Percentiles rank a stretch among this genome's conserved stretches.
phyloP scores from a whole-genome alignment of 2,113 vertebrate genomes.

The Stegastes partitus region DNA sequence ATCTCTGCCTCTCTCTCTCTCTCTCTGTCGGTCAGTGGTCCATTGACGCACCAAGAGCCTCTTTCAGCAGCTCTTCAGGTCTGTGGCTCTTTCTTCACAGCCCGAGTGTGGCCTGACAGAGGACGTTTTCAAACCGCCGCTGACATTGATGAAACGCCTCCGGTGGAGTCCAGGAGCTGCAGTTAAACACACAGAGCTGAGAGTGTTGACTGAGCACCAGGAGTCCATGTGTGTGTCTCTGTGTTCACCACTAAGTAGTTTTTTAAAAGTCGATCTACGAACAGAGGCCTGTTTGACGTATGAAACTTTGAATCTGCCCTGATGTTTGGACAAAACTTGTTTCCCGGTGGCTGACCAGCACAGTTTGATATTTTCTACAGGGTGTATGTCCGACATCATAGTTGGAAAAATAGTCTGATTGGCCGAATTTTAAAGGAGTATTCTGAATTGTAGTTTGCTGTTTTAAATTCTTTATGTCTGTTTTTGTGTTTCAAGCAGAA shows the following conservation, averaged over 20 bases:
- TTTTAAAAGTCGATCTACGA: conserved; percentile 26
- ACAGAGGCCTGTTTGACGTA: conserved; percentile 57
- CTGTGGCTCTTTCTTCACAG: conserved; percentile 52
- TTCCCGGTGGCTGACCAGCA: background rate
- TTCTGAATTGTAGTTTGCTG: no score
- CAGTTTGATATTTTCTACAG: conserved; percentile 14
- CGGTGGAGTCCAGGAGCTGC: conserved; percentile 57
- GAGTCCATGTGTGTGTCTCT: conserved; percentile 52
- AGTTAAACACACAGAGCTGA: conserved; percentile 62
- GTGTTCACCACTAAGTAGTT: conserved; percentile 49
- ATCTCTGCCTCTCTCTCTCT: background rate
- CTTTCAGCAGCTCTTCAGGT: conserved; percentile 66
- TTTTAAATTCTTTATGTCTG: no score
- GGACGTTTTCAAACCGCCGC: conserved; percentile 61
- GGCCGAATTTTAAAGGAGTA: no score
- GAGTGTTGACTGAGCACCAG: conserved; percentile 67
- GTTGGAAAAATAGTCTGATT: no score
- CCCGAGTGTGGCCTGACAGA: conserved; percentile 67
- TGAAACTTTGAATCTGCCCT: conserved; percentile 28
- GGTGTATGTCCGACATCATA: background rate
- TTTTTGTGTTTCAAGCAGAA: no score
- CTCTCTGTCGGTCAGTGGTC: conserved; percentile 34
- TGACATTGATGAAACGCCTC: conserved; percentile 74
- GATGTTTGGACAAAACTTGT: conserved; percentile 22
- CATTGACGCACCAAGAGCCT: conserved; percentile 56